A percentile compares a stretch with the other conserved stretches of the same genome.
phyloP scores from a whole-genome alignment of 1,140 invertebrate genomes.

The Drosophila sturtevanti region DNA sequence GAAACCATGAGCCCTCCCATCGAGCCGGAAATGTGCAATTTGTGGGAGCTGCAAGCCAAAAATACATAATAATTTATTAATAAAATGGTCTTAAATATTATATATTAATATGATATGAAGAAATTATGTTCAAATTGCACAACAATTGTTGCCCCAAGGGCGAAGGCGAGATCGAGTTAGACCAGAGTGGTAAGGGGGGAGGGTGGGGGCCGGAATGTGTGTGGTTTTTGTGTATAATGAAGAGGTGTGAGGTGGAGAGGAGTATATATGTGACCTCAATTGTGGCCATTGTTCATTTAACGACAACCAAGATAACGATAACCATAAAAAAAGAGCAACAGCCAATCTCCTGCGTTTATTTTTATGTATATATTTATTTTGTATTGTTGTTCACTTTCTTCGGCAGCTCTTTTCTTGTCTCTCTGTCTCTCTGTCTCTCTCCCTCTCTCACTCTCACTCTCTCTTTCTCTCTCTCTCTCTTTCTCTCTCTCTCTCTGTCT shows the following conservation, averaged over 20 bases:
- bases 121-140: conserved; percentile 58
- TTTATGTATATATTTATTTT: conserved; percentile 49
- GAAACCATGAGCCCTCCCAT: conserved; percentile 93
- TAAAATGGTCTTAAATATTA: conserved; percentile 52
- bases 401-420: neutral
- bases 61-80: conserved; percentile 58
- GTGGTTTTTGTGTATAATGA: neutral
- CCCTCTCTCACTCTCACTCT: neutral
- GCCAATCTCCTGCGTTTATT: conserved; percentile 10
- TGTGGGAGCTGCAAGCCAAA: conserved; percentile 83
- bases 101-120: conserved; percentile 28
- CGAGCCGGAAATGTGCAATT: conserved; percentile 90
- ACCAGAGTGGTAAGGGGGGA: neutral
- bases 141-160: conserved; percentile 49
- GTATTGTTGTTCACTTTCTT: conserved; percentile 51
- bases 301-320: conserved; percentile 35
- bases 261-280: conserved; percentile 66
- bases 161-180: neutral
- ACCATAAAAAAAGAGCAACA: conserved; percentile 41
- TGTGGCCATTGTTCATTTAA: conserved; percentile 77
- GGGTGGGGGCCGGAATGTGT: too few relatives aligned
- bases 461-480: neutral
- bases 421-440: neutral
- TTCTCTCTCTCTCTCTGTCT: neutral
- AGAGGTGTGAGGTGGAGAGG: neutral